A percentile compares a stretch with the other conserved stretches of the same genome.
phyloP scores from a whole-genome alignment of 2,888 invertebrate species.

The Drosophila kanekoi region DNA sequence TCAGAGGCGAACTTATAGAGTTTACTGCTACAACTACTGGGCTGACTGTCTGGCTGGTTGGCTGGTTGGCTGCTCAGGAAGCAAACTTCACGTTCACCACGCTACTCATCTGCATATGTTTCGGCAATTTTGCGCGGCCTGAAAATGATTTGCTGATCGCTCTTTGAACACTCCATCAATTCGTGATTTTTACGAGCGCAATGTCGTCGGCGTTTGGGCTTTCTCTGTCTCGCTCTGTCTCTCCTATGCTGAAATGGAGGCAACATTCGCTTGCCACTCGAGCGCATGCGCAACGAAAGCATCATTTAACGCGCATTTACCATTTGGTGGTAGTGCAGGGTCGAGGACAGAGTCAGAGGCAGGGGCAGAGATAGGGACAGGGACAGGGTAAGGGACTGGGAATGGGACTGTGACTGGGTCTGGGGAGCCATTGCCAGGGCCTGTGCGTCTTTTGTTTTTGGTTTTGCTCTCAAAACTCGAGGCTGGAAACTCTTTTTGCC shows the following conservation, averaged over 20 bases:
- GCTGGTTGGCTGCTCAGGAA: conserved; percentile 54
- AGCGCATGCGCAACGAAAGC: conserved; percentile 80
- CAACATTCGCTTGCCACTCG: conserved; percentile 42
- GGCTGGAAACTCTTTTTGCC: conserved; percentile 47
- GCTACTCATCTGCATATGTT: conserved; percentile 77
- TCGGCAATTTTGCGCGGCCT: conserved; percentile 76
- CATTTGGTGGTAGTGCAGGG: conserved; percentile 43
- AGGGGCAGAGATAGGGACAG: not conserved
- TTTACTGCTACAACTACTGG: conserved; percentile 33
- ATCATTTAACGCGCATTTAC: conserved; percentile 81
- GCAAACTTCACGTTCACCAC: conserved; percentile 53
- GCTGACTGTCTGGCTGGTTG: conserved; percentile 12
- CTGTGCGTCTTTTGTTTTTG: conserved; percentile 59
- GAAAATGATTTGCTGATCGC: conserved; percentile 84
- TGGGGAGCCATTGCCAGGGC: conserved; percentile 52
- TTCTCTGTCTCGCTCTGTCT: conserved; percentile 3
- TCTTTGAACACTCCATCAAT: conserved; percentile 84
- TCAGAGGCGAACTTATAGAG: conserved; percentile 42
- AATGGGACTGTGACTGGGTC: conserved; percentile 10
- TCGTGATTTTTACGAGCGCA: conserved; percentile 84
- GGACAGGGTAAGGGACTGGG: conserved; percentile 3
- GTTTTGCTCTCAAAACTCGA: conserved; percentile 32
- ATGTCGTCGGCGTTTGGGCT: conserved; percentile 64
- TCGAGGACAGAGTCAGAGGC: conserved; percentile 15
- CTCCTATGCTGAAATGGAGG: conserved; percentile 24